Percentiles rank a stretch among this genome's conserved stretches.
These are phyloP conservation scores for Mythimna vitellina DNA, from an alignment of 2,888 invertebrate genomes.

Conservation along the genomic window DNA sequence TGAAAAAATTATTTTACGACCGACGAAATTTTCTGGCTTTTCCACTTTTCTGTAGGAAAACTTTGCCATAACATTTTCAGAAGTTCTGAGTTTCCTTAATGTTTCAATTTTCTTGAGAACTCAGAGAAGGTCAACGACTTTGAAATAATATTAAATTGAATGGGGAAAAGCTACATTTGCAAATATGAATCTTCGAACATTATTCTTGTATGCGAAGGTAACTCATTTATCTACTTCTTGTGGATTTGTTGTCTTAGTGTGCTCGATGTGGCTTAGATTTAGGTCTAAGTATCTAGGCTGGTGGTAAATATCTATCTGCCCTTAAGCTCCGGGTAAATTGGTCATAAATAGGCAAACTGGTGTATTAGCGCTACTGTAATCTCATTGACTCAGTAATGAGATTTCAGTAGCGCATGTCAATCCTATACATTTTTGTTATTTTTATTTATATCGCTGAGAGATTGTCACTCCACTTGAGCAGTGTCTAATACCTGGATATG, in stretches of 20 bases:
- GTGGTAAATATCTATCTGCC: too few species aligned
- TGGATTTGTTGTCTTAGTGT: neutral
- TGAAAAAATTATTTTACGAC: conserved; percentile 38
- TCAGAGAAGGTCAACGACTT: conserved; percentile 1
- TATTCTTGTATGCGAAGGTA: neutral
- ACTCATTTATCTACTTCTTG: neutral
- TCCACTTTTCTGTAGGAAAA: conserved; percentile 22
- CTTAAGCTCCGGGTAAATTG: too few species aligned
- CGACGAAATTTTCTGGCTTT: conserved; percentile 17
- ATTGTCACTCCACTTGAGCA: too few species aligned
- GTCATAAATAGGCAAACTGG: too few species aligned
- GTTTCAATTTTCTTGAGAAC: conserved; percentile 13
- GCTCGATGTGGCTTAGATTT: too few species aligned
- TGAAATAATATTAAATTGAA: conserved; percentile 13
- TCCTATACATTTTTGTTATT: too few species aligned
- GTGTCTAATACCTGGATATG: too few species aligned
- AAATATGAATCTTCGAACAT: neutral
- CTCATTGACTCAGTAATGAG: too few species aligned
- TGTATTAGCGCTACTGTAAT: too few species aligned
- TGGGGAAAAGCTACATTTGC: neutral
- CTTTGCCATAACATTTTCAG: conserved; percentile 7
- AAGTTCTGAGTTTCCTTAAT: conserved; percentile 11
- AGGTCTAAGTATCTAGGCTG: neutral
- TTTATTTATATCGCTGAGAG: too few species aligned
- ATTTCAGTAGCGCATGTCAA: too few species aligned